A percentile compares a stretch with the other conserved stretches of the same genome.
Conservation (phyloP, 2,888 invertebrate genomes). For the Lasioglossum marginatum region DNA sequence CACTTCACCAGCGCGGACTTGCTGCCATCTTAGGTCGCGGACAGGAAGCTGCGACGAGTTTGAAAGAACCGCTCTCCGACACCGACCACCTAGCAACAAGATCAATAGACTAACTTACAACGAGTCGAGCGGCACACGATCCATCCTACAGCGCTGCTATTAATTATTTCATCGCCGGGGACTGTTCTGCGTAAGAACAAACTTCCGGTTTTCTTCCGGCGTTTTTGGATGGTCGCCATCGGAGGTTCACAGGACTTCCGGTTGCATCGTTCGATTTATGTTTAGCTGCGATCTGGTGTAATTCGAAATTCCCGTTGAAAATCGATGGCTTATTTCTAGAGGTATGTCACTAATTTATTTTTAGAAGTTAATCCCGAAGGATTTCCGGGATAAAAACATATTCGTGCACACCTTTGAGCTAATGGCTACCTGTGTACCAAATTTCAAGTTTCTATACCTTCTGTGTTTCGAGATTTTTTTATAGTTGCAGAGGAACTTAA, state of each 20-base stretch:
- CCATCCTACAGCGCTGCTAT: constrained; percentile 22
- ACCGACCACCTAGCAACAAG: constrained; percentile 76
- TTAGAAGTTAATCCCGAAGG: too few species aligned
- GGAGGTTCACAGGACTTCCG: not conserved
- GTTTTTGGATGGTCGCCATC: not conserved
- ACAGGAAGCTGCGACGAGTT: constrained; percentile 18
- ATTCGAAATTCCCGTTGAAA: too few species aligned
- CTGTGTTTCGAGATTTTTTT: too few species aligned
- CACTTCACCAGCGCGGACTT: constrained; percentile 64
- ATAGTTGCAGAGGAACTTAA: too few species aligned
- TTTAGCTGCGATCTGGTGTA: too few species aligned
- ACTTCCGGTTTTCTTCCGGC: not conserved
- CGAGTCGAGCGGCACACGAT: constrained; percentile 9
- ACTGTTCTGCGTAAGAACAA: not conserved
- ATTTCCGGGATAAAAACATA: too few species aligned
- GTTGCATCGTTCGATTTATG: not conserved
- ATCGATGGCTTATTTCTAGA: too few species aligned
- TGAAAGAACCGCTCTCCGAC: constrained; percentile 58
- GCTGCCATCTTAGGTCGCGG: constrained; percentile 66
- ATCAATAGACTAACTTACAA: constrained; percentile 67
- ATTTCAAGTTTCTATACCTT: too few species aligned
- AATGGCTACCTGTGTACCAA: too few species aligned
- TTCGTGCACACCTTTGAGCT: too few species aligned
- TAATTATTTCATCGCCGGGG: constrained; percentile 39
- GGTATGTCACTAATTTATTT: too few species aligned